Conservation (phyloP, 2,113 vertebrate genomes). For the Chionodraco myersi region DNA sequence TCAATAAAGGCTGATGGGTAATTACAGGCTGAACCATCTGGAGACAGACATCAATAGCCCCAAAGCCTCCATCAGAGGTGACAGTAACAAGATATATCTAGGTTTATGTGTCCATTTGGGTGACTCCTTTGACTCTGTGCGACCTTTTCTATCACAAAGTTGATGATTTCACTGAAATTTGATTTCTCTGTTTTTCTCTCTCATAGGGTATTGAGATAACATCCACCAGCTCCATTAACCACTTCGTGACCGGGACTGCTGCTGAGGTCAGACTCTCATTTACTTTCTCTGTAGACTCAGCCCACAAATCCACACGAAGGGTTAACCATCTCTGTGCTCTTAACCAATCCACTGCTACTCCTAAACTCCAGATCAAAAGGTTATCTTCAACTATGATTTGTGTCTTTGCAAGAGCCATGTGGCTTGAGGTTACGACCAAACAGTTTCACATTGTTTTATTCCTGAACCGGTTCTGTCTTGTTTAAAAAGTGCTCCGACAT, state of each 20-base stretch:
- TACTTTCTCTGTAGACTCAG: conserved; percentile 24
- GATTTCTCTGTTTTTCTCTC: conserved; percentile 34
- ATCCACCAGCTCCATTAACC: conserved; percentile 88
- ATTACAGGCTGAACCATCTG: conserved; percentile 19
- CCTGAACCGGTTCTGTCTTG: background rate
- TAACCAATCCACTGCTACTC: background rate
- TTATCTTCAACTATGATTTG: background rate
- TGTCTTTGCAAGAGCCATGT: background rate
- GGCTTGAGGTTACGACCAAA: background rate
- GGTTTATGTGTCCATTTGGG: conserved; percentile 11
- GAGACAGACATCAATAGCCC: conserved; percentile 24
- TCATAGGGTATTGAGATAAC: conserved; percentile 89
- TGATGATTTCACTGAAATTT: background rate
- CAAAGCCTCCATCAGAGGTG: conserved; percentile 14
- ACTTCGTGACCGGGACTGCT: conserved; percentile 86
- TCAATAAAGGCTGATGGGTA: conserved; percentile 25
- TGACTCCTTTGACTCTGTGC: conserved; percentile 1
- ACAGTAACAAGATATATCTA: background rate
- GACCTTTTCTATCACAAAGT: background rate
- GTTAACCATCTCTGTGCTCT: conserved; percentile 18
- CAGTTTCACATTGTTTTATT: background rate
- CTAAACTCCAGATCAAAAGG: conserved; percentile 18
- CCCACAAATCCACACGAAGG: background rate
- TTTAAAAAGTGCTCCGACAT: background rate
- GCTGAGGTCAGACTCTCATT: conserved; percentile 82